A percentile compares a stretch with the other conserved stretches of the same genome.
These are phyloP conservation scores for Labeo calbasu DNA, from an alignment of 2,797 vertebrate species.

Conservation along the genomic window DNA sequence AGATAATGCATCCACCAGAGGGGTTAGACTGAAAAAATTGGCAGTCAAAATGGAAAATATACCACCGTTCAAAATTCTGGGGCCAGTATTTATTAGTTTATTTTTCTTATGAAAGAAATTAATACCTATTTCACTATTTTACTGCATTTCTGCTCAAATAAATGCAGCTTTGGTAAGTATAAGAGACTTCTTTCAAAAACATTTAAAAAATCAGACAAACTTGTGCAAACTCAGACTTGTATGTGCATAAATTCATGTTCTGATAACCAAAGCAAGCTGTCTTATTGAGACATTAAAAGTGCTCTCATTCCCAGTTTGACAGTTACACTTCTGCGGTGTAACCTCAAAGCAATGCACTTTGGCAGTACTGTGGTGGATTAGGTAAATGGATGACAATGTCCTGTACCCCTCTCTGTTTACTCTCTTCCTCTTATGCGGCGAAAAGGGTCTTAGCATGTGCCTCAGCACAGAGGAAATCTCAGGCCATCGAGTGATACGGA, in stretches of 20 bases:
- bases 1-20: slow-evolving; percentile 10
- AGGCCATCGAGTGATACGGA: slow-evolving; percentile 46
- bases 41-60: background rate
- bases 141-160: background rate
- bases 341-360: slow-evolving; percentile 8
- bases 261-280: background rate
- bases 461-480: slow-evolving; percentile 39
- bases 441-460: slow-evolving; percentile 14
- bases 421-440: background rate
- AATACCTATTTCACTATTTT: background rate
- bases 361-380: slow-evolving; percentile 20
- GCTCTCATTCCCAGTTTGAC: background rate
- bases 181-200: background rate
- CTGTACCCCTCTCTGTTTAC: slow-evolving; percentile 12
- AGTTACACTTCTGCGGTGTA: background rate
- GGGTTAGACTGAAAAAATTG: background rate
- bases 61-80: background rate
- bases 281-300: background rate
- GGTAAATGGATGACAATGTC: slow-evolving; percentile 15
- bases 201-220: background rate
- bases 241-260: background rate
- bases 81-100: background rate
- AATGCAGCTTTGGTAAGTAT: background rate
- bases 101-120: background rate
- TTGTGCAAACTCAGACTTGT: background rate